A percentile compares a stretch with the other conserved stretches of the same genome.
Evolutionary conservation across 2,888 invertebrate species (phyloP).

Genomic region (Stenolophus ochropezus): DNA sequence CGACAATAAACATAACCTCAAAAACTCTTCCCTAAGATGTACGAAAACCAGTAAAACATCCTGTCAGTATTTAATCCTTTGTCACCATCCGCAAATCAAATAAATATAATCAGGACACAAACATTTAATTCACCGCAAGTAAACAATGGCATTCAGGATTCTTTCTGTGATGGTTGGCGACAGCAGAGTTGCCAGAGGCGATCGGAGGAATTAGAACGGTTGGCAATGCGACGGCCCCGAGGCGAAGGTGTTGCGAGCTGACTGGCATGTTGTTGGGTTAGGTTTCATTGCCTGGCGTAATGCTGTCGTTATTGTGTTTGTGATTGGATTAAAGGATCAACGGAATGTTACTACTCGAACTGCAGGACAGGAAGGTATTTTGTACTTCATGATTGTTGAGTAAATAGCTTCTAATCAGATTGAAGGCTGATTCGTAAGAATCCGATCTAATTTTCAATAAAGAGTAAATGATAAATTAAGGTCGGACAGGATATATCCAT

Average conservation of each 20-base stretch:
- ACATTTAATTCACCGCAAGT: conserved; percentile 10
- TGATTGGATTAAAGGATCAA: conserved; percentile 41
- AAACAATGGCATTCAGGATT: background rate
- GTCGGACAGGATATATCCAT: no score
- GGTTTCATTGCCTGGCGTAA: background rate
- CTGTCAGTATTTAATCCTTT: background rate
- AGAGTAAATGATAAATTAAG: no score
- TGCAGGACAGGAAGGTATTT: conserved; percentile 1
- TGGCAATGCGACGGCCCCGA: background rate
- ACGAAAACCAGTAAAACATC: conserved; percentile 28
- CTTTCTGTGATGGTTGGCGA: background rate
- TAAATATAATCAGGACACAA: background rate
- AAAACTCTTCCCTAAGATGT: background rate
- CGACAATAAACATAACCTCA: background rate
- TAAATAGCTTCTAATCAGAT: background rate
- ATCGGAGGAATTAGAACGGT: background rate
- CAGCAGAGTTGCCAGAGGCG: background rate
- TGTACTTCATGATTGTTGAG: background rate
- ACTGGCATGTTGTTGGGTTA: background rate
- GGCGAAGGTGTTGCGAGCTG: conserved; percentile 33
- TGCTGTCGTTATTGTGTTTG: conserved; percentile 23
- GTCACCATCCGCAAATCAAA: conserved; percentile 16
- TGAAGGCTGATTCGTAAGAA: no score
- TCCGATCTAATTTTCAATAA: no score
- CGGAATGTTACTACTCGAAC: background rate